phyloP scores from a whole-genome alignment of 2,113 vertebrate species.

The Oryzias celebensis region DNA sequence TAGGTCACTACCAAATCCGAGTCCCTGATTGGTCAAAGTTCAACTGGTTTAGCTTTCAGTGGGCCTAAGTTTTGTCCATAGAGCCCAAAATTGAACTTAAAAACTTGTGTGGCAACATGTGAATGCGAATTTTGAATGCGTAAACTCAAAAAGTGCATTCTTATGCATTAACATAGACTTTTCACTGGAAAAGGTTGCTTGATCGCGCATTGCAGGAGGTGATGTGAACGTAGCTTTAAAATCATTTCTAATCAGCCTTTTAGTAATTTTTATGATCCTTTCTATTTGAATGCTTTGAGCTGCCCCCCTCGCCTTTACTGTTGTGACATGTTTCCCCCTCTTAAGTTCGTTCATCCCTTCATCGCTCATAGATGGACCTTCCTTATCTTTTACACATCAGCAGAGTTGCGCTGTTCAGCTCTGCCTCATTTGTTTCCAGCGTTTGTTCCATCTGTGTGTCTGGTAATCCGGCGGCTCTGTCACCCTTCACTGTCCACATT shows the following conservation, averaged over 20 bases:
- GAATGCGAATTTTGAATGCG: too few relatives aligned
- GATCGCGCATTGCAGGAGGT: too few relatives aligned
- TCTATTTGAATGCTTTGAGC: not conserved
- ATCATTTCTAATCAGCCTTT: not conserved
- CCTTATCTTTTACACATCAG: conserved; percentile 96
- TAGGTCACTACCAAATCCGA: too few relatives aligned
- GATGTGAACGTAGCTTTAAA: too few relatives aligned
- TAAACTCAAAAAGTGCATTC: too few relatives aligned
- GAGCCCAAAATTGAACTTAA: too few relatives aligned
- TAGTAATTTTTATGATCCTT: not conserved
- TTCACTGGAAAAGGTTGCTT: too few relatives aligned
- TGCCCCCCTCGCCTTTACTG: not conserved
- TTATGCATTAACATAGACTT: too few relatives aligned
- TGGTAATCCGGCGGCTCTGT: conserved; percentile 58
- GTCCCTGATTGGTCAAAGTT: too few relatives aligned
- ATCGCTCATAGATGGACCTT: conserved; percentile 70
- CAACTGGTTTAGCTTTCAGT: too few relatives aligned
- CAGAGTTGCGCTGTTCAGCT: conserved; percentile 78
- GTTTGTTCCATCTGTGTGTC: conserved; percentile 44
- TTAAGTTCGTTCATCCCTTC: conserved; percentile 7
- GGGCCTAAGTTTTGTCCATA: too few relatives aligned
- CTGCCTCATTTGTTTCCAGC: conserved; percentile 81
- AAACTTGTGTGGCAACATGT: too few relatives aligned
- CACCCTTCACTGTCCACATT: conserved; percentile 62
- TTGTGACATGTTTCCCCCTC: conserved; percentile 26